Percentiles rank a stretch among this genome's conserved stretches.
Evolutionary conservation across 2,113 vertebrate species (phyloP).

Genomic region (Caretta caretta): DNA sequence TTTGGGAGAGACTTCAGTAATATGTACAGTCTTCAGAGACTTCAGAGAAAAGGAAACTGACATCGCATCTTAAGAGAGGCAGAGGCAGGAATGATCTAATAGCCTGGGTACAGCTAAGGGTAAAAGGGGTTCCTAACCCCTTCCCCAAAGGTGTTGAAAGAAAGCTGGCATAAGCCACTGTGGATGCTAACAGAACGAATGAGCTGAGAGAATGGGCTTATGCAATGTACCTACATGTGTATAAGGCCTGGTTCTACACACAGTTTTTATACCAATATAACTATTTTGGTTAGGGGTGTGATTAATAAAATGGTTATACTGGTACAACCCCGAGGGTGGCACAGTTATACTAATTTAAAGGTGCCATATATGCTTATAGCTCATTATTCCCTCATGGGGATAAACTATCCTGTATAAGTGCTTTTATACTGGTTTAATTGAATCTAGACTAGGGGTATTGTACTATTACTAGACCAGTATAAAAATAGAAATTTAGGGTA

Average conservation of each 20-base stretch:
- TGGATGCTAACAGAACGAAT: not conserved
- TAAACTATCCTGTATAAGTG: not conserved
- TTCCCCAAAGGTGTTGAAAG: not conserved
- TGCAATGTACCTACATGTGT: not conserved
- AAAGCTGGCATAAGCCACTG: not conserved
- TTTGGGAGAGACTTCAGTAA: not conserved
- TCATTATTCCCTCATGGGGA: conserved; percentile 14
- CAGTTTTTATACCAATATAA: not conserved
- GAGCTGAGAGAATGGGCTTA: not conserved
- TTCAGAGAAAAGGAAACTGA: conserved; percentile 7
- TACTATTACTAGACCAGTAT: not conserved
- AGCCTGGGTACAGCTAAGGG: not conserved
- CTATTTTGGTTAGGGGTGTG: not conserved
- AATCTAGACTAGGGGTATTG: not conserved
- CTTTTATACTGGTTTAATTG: accelerated
- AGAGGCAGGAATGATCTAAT: not conserved
- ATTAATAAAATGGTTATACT: not conserved
- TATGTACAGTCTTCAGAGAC: not conserved
- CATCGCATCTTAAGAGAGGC: not conserved
- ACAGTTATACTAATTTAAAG: not conserved
- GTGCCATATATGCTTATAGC: not conserved
- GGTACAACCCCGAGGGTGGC: not conserved
- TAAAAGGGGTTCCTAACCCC: not conserved
- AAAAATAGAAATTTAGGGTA: not conserved
- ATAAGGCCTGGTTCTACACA: not conserved